Percentiles rank a stretch among this genome's conserved stretches.
Evolutionary conservation across 2,797 vertebrate genomes (phyloP).

Genomic region (Macropodus opercularis): DNA sequence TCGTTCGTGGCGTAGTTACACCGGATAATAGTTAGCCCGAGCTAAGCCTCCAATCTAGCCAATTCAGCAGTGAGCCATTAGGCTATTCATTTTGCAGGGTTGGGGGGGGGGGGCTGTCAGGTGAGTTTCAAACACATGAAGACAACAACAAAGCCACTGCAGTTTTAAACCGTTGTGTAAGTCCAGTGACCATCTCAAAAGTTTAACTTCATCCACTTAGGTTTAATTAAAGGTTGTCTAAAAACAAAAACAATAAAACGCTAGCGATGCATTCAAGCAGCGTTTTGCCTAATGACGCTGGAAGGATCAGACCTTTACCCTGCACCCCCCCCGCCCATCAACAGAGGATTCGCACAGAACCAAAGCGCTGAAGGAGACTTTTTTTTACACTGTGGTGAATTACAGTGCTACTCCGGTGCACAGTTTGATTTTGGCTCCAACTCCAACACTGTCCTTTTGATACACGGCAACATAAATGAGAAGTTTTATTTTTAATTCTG

Average conservation of each 20-base stretch:
- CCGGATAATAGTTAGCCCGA: conserved; percentile 68
- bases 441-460: conserved; percentile 1
- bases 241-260: neutral
- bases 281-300: too few species aligned
- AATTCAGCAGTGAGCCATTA: conserved; percentile 73
- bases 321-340: too few species aligned
- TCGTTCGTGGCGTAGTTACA: conserved; percentile 69
- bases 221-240: neutral
- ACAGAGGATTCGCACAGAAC: too few species aligned
- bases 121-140: conserved; percentile 36
- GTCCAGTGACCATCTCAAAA: neutral
- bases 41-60: conserved; percentile 70
- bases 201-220: conserved; percentile 1
- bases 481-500: conserved; percentile 26
- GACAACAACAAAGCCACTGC: conserved; percentile 14
- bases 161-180: neutral
- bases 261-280: too few species aligned
- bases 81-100: conserved; percentile 57
- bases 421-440: conserved; percentile 8
- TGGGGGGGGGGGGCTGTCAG: conserved; percentile 27
- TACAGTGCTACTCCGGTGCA: neutral
- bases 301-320: too few species aligned
- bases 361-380: neutral
- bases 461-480: conserved; percentile 18
- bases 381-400: neutral